Evolutionary conservation across 37 sponge, comb jelly and placozoan species (phyloP).

Genomic region (Crambe crambe): DNA sequence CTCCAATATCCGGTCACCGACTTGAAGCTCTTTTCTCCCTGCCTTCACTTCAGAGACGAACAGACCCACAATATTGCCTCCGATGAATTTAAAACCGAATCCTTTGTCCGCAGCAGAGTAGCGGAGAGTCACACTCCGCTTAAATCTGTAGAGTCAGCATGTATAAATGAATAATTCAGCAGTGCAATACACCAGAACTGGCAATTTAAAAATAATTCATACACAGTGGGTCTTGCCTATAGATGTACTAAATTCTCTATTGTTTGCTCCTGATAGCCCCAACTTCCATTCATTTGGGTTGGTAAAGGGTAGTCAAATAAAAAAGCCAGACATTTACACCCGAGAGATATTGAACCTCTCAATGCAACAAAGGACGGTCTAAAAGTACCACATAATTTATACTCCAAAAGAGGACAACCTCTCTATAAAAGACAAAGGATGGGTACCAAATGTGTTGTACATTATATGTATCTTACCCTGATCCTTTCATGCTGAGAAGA

Average conservation of each 20-base stretch:
- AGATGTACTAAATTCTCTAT: too few relatives aligned
- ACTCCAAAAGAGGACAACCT: background rate
- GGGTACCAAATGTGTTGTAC: background rate
- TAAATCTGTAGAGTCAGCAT: constrained; percentile 10
- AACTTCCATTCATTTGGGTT: too few relatives aligned
- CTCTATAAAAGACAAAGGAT: background rate
- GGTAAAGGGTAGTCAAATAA: too few relatives aligned
- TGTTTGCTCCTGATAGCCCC: too few relatives aligned
- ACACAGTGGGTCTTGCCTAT: too few relatives aligned
- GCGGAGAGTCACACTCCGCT: constrained; percentile 40
- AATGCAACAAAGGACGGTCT: too few relatives aligned
- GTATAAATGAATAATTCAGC: too few relatives aligned
- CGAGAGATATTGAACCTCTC: too few relatives aligned
- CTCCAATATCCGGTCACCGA: constrained; percentile 49
- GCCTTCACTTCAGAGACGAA: constrained; percentile 47
- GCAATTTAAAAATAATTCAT: background rate
- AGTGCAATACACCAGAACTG: background rate
- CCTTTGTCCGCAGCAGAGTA: constrained; percentile 13
- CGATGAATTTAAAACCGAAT: constrained; percentile 55
- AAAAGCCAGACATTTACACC: too few relatives aligned
- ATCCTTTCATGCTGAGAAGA: constrained; percentile 46
- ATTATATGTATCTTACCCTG: constrained; percentile 11
- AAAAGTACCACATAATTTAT: too few relatives aligned
- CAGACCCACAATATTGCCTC: constrained; percentile 77
- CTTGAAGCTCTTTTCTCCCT: constrained; percentile 9